phyloP scores from a whole-genome alignment of 2,797 vertebrate species.

The Mastacembelus armatus region DNA sequence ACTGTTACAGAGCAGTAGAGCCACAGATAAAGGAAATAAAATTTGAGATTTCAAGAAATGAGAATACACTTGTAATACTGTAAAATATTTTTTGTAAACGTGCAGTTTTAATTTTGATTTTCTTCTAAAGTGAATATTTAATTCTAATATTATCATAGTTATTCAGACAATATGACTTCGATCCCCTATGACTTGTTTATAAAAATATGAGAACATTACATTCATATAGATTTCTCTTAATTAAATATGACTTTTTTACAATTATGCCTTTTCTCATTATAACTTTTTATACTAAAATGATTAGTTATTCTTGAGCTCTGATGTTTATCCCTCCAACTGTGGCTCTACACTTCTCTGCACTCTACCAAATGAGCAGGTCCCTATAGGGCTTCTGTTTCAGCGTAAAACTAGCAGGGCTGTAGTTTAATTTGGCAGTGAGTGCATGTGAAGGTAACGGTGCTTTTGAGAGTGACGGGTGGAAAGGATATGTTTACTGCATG shows the following conservation, averaged over 20 bases:
- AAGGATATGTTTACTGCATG: conserved; percentile 54
- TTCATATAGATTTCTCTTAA: neutral
- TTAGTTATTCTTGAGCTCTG: neutral
- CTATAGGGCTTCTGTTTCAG: neutral
- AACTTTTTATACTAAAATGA: neutral
- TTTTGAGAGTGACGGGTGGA: neutral
- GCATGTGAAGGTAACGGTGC: conserved; percentile 12
- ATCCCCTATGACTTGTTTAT: too few species aligned
- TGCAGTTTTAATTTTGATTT: too few species aligned
- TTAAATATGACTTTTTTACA: neutral
- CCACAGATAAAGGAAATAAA: neutral
- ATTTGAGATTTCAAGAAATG: too few species aligned
- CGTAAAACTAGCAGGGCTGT: neutral
- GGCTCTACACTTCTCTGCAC: neutral
- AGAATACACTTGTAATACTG: too few species aligned
- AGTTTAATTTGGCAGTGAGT: conserved; percentile 11
- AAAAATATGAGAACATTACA: neutral
- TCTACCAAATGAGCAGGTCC: neutral
- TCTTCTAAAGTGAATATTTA: neutral
- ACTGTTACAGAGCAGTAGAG: neutral
- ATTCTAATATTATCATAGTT: neutral
- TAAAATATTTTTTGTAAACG: too few species aligned
- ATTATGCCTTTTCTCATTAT: neutral
- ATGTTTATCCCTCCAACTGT: neutral
- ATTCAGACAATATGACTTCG: neutral